phyloP scores from a whole-genome alignment of 1,140 invertebrate genomes.

The Portunus trituberculatus region DNA sequence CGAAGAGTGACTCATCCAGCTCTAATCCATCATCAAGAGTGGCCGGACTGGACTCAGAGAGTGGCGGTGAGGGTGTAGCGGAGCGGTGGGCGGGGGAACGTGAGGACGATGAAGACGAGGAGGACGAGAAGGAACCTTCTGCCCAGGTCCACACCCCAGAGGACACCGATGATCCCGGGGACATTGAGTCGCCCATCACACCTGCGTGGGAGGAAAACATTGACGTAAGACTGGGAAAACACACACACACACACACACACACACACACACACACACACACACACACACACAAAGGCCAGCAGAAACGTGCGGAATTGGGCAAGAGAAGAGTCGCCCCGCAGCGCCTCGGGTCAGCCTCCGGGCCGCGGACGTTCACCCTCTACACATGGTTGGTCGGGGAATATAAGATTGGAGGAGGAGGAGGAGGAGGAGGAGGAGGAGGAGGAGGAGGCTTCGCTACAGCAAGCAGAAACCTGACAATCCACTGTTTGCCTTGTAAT shows the following conservation, averaged over 20 bases:
- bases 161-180: conserved; percentile 65
- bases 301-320: neutral
- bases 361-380: neutral
- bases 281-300: conserved; percentile 43
- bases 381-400: neutral
- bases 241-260: conserved; percentile 49
- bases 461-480: neutral
- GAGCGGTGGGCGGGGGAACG: conserved; percentile 71
- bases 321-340: neutral
- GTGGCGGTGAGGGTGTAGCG: conserved; percentile 70
- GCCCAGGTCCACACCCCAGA: conserved; percentile 72
- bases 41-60: conserved; percentile 58
- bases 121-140: conserved; percentile 60
- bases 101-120: conserved; percentile 63
- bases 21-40: conserved; percentile 44
- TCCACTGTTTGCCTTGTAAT: too few species aligned
- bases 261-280: conserved; percentile 38
- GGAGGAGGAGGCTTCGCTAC: neutral
- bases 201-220: conserved; percentile 10
- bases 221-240: neutral
- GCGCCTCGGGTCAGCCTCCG: neutral
- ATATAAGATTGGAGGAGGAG: neutral
- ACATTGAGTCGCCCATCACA: conserved; percentile 64
- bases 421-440: neutral
- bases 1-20: conserved; percentile 70